phyloP scores from a whole-genome alignment of 1,140 invertebrate species.

The Saccostrea echinata region DNA sequence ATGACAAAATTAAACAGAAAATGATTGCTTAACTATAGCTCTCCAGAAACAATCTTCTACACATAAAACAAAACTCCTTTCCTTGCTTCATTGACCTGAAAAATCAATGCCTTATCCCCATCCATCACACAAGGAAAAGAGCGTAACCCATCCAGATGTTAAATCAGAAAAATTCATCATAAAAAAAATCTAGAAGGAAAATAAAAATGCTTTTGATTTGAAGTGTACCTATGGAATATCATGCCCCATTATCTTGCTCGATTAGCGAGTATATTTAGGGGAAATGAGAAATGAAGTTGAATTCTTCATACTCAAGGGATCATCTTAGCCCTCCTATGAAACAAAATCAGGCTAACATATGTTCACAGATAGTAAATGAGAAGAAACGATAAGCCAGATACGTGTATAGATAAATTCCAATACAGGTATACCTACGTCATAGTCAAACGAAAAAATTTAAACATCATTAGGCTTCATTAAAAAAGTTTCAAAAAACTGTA shows the following conservation, averaged over 20 bases:
- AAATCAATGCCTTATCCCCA: slow-evolving; percentile 17
- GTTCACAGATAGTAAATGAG: slow-evolving; percentile 27
- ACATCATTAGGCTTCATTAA: not conserved
- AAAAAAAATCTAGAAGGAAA: not conserved
- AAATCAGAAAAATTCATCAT: slow-evolving; percentile 16
- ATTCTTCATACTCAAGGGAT: slow-evolving; percentile 22
- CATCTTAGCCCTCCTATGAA: not conserved
- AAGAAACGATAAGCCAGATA: slow-evolving; percentile 1
- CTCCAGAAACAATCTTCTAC: not conserved
- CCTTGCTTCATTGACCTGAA: slow-evolving; percentile 34
- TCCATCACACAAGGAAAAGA: slow-evolving; percentile 10
- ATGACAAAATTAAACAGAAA: slow-evolving; percentile 33
- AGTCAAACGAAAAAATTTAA: not conserved
- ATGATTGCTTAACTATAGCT: slow-evolving; percentile 6
- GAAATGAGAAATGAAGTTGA: slow-evolving; percentile 19
- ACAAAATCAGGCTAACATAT: slow-evolving; percentile 10
- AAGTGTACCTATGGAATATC: slow-evolving; percentile 3
- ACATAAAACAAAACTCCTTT: slow-evolving; percentile 12
- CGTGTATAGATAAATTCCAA: not conserved
- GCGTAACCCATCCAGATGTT: slow-evolving; percentile 17
- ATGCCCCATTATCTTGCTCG: slow-evolving; percentile 26
- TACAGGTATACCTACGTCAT: slow-evolving; percentile 7
- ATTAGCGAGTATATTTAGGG: slow-evolving; percentile 10
- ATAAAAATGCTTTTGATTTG: slow-evolving; percentile 33
- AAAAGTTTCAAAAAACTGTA: not conserved